Evolutionary conservation across 2,888 invertebrate species (phyloP).

Genomic region (Ennomos erosarius): DNA sequence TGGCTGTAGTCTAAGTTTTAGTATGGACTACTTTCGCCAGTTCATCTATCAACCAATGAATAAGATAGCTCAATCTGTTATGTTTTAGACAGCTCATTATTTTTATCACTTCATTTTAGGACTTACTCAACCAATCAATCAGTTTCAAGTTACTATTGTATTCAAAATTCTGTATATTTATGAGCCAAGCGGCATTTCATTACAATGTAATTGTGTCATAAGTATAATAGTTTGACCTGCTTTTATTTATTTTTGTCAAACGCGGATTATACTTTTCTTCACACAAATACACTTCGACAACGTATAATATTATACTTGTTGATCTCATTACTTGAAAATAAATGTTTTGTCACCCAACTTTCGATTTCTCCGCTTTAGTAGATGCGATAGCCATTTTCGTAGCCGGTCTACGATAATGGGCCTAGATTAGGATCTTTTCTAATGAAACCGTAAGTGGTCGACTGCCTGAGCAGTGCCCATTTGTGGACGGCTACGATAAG

Average conservation of each 20-base stretch:
- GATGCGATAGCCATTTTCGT: conserved; percentile 73
- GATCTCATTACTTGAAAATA: conserved; percentile 1
- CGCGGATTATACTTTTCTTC: too few species aligned
- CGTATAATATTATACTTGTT: too few species aligned
- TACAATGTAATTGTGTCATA: too few species aligned
- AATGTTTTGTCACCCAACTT: conserved; percentile 41
- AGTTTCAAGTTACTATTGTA: background rate
- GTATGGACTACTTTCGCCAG: conserved; percentile 23
- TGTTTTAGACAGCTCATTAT: conserved; percentile 34
- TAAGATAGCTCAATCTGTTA: conserved; percentile 34
- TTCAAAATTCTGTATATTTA: too few species aligned
- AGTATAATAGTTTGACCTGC: too few species aligned
- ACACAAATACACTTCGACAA: too few species aligned
- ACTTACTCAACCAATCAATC: conserved; percentile 1
- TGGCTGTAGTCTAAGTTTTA: too few species aligned
- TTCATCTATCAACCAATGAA: conserved; percentile 29
- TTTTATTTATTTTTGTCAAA: too few species aligned
- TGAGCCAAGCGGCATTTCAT: too few species aligned
- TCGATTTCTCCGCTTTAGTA: conserved; percentile 58
- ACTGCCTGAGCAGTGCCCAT: conserved; percentile 51
- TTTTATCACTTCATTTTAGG: conserved; percentile 18
- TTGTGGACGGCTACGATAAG: conserved; percentile 56
- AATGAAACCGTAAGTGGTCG: conserved; percentile 78
- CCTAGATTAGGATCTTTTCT: conserved; percentile 72
- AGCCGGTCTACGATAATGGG: conserved; percentile 73